Base-by-base conservation (phyloP, 2,113 vertebrate species). In the Athene cunicularia region DNA sequence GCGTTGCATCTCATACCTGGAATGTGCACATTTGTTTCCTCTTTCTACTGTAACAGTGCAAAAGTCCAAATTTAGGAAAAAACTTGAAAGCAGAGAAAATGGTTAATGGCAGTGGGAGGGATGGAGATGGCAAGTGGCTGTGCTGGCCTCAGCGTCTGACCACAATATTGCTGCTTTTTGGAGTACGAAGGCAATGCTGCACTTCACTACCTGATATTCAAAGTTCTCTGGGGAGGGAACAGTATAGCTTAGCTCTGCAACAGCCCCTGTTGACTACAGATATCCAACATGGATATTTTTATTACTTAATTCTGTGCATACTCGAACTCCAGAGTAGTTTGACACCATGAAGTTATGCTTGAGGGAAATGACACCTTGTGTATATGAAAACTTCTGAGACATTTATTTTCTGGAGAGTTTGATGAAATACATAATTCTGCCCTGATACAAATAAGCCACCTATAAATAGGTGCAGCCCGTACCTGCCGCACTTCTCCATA, bases 81-180 rank as follows among this genome's bases (percentile, higher is more conserved):
- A 68, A 50, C 22, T 28, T 71, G 56, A 75, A 70, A 81, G 68
- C 21, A 56, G 55, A 87, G 47, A 59, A 81, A 67, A 82, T 1
- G 19, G 26, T 8, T 56, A 52, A 50, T 37, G 62, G 70, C 55
- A 67, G 52, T 4, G 11, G 17, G 32, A 62, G 28, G 37, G 70
- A 56, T 1, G 14, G 73, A 60, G 81, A 35, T 5, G 28, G 28
- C 43, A 53, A 72, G 80, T 1, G 32, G 18, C 55, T 62, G 77
- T 50, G 28, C 12, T 0, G 0, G 59, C 53, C 71, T 22, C 12
- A 1, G 64, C 2, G 0, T 18, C 33, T 70, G 60, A 56, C 16
- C 9, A 9, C 37, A 22, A 9, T 3, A 22, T n/a, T 56, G 50
- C 41, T 30, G 66, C n/a, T 59, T 50, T 67, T 11, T 33, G 45